Conservation (phyloP, 2,113 vertebrate species). For the Ophthalmolycus amberensis region DNA sequence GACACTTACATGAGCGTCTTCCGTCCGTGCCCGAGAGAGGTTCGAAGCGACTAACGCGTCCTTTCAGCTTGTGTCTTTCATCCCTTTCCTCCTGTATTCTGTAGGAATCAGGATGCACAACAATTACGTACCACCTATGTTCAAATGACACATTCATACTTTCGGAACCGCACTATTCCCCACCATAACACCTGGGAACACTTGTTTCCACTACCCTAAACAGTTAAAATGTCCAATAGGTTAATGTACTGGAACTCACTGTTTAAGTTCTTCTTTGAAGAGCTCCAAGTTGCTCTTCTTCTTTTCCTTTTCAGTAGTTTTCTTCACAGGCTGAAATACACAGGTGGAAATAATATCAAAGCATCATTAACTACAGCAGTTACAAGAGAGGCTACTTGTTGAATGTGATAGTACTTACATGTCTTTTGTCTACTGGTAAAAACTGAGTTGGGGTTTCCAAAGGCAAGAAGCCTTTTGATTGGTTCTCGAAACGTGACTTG, state of each 20-base stretch:
- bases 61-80: conserved; percentile 97
- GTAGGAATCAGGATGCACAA: conserved; percentile 19
- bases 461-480: conserved; percentile 88
- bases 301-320: conserved; percentile 94
- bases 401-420: conserved; percentile 84
- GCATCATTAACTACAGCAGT: neutral
- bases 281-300: conserved; percentile 99
- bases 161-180: neutral
- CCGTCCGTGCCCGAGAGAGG: conserved; percentile 92
- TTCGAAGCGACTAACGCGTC: conserved; percentile 96
- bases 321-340: conserved; percentile 89
- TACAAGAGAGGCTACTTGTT: neutral
- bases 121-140: neutral
- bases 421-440: conserved; percentile 92
- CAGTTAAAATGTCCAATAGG: neutral
- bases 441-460: conserved; percentile 93
- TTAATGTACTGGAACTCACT: conserved; percentile 84
- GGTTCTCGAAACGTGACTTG: conserved; percentile 89
- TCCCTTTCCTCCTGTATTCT: conserved; percentile 99
- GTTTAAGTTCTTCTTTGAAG: conserved; percentile 99
- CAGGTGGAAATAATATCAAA: conserved; percentile 9
- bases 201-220: neutral
- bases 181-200: neutral
- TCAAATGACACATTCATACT: neutral
- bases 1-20: conserved; percentile 91